Evolutionary conservation across 1,140 invertebrate genomes (phyloP).

Genomic region (Cotesia chilonis): DNA sequence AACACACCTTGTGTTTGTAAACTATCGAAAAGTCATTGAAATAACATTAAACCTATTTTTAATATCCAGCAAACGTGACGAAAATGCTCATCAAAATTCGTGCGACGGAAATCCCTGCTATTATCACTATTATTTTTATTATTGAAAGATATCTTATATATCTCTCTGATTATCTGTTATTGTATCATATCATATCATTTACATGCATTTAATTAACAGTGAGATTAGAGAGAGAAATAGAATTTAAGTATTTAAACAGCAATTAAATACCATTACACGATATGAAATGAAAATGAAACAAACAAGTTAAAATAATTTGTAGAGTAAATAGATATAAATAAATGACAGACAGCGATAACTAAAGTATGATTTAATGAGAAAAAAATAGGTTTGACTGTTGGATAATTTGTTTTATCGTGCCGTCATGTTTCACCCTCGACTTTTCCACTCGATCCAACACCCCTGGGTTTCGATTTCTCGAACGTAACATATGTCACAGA

Average conservation of each 20-base stretch:
- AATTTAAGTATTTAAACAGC: neutral
- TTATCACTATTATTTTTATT: constrained; percentile 8
- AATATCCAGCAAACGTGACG: constrained; percentile 9
- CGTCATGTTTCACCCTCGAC: constrained; percentile 26
- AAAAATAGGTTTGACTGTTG: constrained; percentile 31
- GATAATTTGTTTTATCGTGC: constrained; percentile 38
- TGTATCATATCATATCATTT: too few species aligned
- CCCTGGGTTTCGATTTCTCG: constrained; percentile 27
- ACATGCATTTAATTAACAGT: too few species aligned
- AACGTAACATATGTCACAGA: constrained; percentile 25
- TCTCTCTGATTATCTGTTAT: neutral
- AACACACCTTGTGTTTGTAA: constrained; percentile 50
- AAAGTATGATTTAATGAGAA: constrained; percentile 31
- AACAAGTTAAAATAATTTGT: neutral
- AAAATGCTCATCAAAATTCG: constrained; percentile 6
- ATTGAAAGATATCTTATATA: constrained; percentile 9
- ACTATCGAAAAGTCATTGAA: constrained; percentile 65
- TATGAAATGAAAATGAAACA: neutral
- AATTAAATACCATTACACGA: neutral
- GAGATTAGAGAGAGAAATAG: too few species aligned
- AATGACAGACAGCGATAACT: constrained; percentile 20
- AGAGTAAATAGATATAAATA: constrained; percentile 16
- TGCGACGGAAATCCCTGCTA: constrained; percentile 30
- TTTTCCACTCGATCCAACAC: constrained; percentile 20
- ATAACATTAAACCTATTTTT: constrained; percentile 54